A percentile compares a stretch with the other conserved stretches of the same genome.
Conservation (phyloP, 1,140 invertebrate species). For the Pseudomyrmex concolor region DNA sequence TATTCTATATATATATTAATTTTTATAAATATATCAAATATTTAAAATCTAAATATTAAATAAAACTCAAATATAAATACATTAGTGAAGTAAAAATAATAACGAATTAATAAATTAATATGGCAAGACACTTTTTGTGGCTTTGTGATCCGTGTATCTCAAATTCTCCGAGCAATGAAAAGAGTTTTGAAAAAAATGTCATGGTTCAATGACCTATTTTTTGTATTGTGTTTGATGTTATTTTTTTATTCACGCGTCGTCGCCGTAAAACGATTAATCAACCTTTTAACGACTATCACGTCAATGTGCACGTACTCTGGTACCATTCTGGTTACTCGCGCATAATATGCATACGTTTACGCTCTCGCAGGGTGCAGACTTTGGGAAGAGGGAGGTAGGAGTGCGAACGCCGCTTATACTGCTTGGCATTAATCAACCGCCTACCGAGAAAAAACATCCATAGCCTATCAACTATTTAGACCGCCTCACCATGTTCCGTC, state of each 20-base stretch:
- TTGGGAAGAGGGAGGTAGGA: not conserved
- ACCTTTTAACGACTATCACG: constrained; percentile 62
- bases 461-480: constrained; percentile 70
- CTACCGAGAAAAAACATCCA: constrained; percentile 63
- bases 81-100: not conserved
- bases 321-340: constrained; percentile 10
- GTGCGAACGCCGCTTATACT: constrained; percentile 39
- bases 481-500: not conserved
- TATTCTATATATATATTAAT: too few relatives aligned
- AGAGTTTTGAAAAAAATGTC: constrained; percentile 4
- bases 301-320: constrained; percentile 13
- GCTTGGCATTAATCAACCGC: constrained; percentile 70
- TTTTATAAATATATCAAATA: too few relatives aligned
- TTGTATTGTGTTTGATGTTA: not conserved
- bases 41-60: too few relatives aligned
- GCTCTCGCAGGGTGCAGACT: constrained; percentile 3
- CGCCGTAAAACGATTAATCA: constrained; percentile 66
- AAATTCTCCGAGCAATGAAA: not conserved
- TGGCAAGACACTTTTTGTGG: too few relatives aligned
- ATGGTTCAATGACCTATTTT: constrained; percentile 25
- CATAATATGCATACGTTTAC: constrained; percentile 31
- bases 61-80: too few relatives aligned
- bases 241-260: constrained; percentile 27
- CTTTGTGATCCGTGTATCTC: not conserved
- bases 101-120: not conserved